Evolutionary conservation across 1,140 invertebrate genomes (phyloP), one percentile per base, ranked within the genome.

Genomic region (Nautilus pompilius): DNA sequence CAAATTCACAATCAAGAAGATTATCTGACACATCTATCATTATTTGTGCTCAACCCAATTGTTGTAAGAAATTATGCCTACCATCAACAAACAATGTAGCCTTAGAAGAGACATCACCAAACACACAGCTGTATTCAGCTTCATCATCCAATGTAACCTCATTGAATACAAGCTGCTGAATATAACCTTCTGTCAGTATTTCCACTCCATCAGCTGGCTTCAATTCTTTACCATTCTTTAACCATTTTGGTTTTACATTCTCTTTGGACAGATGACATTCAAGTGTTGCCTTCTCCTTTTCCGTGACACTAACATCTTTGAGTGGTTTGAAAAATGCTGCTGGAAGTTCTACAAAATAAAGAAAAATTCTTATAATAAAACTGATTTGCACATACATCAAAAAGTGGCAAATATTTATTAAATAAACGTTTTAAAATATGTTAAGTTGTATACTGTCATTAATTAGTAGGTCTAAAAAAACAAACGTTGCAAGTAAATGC

Each of bases 211-310:
- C 70, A 28, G 66, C 67, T 17, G 74, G 73, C 57, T 67, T 66
- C 20, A 84, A 58, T 65, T 79, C 75, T 53, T 78, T 68, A 5
- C 87, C 88, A 83, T 74, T 66, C 60, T 77, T 79, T 24, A 74
- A 58, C 80, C 80, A 82, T 48, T 73, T 78, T 32, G 79, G 74
- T 22, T 73, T 65, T 17, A 71, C 65, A 63, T 76, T 67, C 46
- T 72, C 72, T 65, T 78, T 80, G 60, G 68, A 72, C 30, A 82
- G 54, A 67, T 81, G 73, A 68, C 79, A 81, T 57, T 76, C 74
- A 51, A 82, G 70, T 26, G 68, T 71, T 15, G 74, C 70, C 17
- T 55, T 71, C n/a, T 74, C 71, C 54, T 69, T 69, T 62, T 80
- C 75, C 36, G 70, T 71, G 29, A 68, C 62, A 17, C 66, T 68